A percentile compares a stretch with the other conserved stretches of the same genome.
Evolutionary conservation across 1,140 invertebrate species (phyloP).

Genomic region (Aethina tumida): DNA sequence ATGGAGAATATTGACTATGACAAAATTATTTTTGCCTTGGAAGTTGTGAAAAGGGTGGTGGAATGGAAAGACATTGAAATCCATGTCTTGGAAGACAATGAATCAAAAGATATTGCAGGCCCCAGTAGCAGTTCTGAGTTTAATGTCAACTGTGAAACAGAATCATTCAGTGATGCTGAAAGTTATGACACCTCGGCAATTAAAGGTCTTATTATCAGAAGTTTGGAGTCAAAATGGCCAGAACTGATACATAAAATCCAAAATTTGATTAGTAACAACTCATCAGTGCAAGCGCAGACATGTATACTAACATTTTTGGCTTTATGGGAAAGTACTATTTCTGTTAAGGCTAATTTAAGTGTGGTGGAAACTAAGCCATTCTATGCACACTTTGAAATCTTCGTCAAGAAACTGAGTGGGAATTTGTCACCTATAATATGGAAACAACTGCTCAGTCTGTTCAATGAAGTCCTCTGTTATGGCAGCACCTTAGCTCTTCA

Average conservation of each 20-base stretch:
- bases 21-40: slow-evolving; percentile 72
- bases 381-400: slow-evolving; percentile 71
- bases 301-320: slow-evolving; percentile 72
- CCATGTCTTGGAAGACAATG: slow-evolving; percentile 66
- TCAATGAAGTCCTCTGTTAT: slow-evolving; percentile 83
- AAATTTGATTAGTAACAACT: slow-evolving; percentile 45
- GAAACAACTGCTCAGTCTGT: slow-evolving; percentile 70
- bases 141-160: slow-evolving; percentile 46
- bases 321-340: slow-evolving; percentile 84
- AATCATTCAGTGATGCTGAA: slow-evolving; percentile 64
- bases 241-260: slow-evolving; percentile 58
- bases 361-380: slow-evolving; percentile 82
- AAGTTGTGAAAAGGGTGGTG: slow-evolving; percentile 73
- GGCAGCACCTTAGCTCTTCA: slow-evolving; percentile 79
- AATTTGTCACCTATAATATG: slow-evolving; percentile 69
- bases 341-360: slow-evolving; percentile 80
- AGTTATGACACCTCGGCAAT: slow-evolving; percentile 70
- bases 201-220: slow-evolving; percentile 76
- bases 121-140: slow-evolving; percentile 32
- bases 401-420: slow-evolving; percentile 62
- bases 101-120: slow-evolving; percentile 34
- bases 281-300: slow-evolving; percentile 46
- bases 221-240: slow-evolving; percentile 72
- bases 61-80: slow-evolving; percentile 78
- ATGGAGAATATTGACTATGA: slow-evolving; percentile 53